Base-by-base conservation (phyloP, 2,888 invertebrate genomes). In the Pterostichus niger region DNA sequence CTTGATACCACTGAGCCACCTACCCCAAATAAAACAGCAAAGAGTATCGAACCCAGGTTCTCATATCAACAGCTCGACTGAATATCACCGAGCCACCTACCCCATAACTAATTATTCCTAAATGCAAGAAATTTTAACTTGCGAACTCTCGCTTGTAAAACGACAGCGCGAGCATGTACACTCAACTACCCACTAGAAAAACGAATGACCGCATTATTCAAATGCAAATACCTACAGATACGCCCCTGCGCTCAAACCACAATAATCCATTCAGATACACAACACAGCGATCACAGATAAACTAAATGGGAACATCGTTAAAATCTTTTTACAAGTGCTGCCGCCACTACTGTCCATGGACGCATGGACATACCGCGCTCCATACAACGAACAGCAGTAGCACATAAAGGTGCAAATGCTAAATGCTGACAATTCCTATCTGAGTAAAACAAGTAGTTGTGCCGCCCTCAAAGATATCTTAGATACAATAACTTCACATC, bases 221-320 rank as follows among this genome's bases (percentile, higher is more conserved):
- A 10, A 10, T 13, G 11, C 49, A n/a, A n/a, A n/a, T n/a, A n/a
- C n/a, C n/a, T n/a, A n/a, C n/a, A n/a, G n/a, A n/a, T 10, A 49
- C 13, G 11, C 49, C 13, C 11, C 49, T 56, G 56, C 56, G 2
- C 15, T 17, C 6, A 56, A 10, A 15, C 15, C 56, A 17, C 0
- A 15, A 24, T 17, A 56, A 56, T 15, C 56, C 56, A 24, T 56
- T 15, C 56, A 56, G 56, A 56, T 68, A 40, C 77, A 24, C n/a
- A 17, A 76, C 13, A 11, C 15, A 54, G 52, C 61, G 81, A 81
- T 81, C 35, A 1, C 24, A 54, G 71, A 81, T 81, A 81, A 81
- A 81, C 81, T 68, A 81, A 81, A 81, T 81, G 81, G 81, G 81
- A 81, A 71, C 49, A 68, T 81, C 71, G 71, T 81, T 81, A 81